phyloP scores from a whole-genome alignment of 2,888 invertebrate species.

The Apeira syringaria region DNA sequence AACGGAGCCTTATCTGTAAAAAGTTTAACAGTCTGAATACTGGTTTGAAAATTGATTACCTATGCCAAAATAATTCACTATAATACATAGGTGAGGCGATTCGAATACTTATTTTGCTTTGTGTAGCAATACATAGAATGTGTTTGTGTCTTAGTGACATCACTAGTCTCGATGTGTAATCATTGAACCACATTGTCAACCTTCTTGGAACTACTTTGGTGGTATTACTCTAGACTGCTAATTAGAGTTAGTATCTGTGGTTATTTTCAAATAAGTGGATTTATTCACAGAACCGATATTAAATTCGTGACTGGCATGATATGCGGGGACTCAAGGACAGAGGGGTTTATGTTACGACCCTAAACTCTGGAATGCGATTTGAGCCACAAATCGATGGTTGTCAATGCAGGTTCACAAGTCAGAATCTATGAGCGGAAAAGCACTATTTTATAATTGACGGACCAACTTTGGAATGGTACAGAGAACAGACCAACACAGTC shows the following conservation, averaged over 20 bases:
- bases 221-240: constrained; percentile 27
- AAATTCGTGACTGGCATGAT: constrained; percentile 46
- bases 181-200: constrained; percentile 8
- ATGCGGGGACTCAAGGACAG: constrained; percentile 29
- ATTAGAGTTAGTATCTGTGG: constrained; percentile 26
- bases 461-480: too few relatives aligned
- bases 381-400: constrained; percentile 42
- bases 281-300: constrained; percentile 34
- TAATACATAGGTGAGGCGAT: too few relatives aligned
- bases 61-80: too few relatives aligned
- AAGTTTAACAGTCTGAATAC: too few relatives aligned
- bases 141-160: constrained; percentile 7
- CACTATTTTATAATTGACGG: too few relatives aligned
- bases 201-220: constrained; percentile 12
- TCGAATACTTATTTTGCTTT: too few relatives aligned
- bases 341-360: constrained; percentile 38
- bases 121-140: too few relatives aligned
- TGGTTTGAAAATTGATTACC: too few relatives aligned
- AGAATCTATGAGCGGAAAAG: constrained; percentile 17
- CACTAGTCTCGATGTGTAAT: constrained; percentile 15
- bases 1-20: too few relatives aligned
- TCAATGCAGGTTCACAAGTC: constrained; percentile 26
- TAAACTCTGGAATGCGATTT: constrained; percentile 50
- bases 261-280: constrained; percentile 25
- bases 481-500: too few relatives aligned